Base-by-base conservation (phyloP, 1,140 invertebrate species). In the Drosophila tristis region DNA sequence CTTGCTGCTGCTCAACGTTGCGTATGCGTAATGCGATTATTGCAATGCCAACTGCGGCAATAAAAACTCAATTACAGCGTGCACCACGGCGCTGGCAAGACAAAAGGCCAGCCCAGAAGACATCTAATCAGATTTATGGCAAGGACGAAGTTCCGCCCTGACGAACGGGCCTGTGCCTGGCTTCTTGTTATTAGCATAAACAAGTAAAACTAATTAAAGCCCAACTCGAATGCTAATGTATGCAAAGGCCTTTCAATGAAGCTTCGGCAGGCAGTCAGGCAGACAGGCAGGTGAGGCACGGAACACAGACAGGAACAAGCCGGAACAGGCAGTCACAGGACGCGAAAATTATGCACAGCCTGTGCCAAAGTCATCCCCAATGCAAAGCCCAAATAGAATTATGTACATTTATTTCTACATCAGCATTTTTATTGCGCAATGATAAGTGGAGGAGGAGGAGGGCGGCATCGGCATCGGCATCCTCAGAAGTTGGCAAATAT, bases 121-220 rank as follows among this genome's bases (percentile, higher is more conserved):
- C 64, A 61, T 62, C 64, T 82, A 89, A 86, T 82, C 84, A 60
- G 74, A 82, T 86, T 89, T 78, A 82, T 78, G 84, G 42, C 44
- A 50, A 23, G 23, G 35, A 73, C 29, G 8, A 16, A n/a, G 42
- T 48, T 44, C 61, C 44, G 71, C 49, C 72, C 54, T 43, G 11
- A 5, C 16, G 20, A 20, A 20, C 20, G 20, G 20, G 20, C 11
- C 5, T 35, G 35, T 54, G 11, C 31, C 25, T 54, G 47, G 5
- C 25, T 29, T 23, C 23, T 26, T 45, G 59, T 75, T 75, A 75
- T 75, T 75, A 79, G 71, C 78, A 75, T 74, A 78, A 82, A 77
- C 67, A 85, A 90, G 80, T 64, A 76, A 87, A 90, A 90, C 87
- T 87, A 90, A 90, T 90, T 90, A 90, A 80, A 79, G 74, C 59